Percentiles rank a stretch among this genome's conserved stretches.
Evolutionary conservation across 2,113 vertebrate genomes (phyloP).

Genomic region (Ranitomeya imitator): DNA sequence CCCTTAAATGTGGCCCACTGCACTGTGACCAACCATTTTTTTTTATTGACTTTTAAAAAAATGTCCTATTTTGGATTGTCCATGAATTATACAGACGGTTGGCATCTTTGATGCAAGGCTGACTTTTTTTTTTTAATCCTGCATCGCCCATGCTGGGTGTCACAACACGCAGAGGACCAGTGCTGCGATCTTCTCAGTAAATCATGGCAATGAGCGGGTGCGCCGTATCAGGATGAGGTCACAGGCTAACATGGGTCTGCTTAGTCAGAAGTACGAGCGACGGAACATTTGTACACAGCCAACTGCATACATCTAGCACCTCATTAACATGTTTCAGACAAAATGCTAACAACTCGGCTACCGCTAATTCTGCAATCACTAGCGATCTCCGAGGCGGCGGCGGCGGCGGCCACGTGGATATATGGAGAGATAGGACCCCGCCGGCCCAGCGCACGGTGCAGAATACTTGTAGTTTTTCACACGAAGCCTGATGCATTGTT

Average conservation of each 20-base stretch:
- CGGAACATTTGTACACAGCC: conserved; percentile 27
- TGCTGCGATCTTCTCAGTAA: background rate
- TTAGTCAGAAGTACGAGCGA: conserved; percentile 17
- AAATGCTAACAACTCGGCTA: conserved; percentile 44
- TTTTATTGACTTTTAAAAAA: no score
- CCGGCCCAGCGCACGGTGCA: background rate
- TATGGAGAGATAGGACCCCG: background rate
- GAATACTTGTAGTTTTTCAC: conserved; percentile 31
- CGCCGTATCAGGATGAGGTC: conserved; percentile 11
- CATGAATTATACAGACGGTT: no score
- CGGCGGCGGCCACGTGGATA: background rate
- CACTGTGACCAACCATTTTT: background rate
- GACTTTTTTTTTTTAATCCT: background rate
- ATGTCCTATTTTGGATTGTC: no score
- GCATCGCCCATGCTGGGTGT: background rate
- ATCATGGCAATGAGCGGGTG: background rate
- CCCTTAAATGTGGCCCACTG: background rate
- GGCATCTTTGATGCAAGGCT: no score
- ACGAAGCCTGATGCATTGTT: conserved; percentile 41
- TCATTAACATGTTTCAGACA: conserved; percentile 46
- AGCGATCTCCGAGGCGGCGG: conserved; percentile 1
- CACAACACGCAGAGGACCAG: background rate
- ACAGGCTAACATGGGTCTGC: conserved; percentile 15
- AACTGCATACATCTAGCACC: conserved; percentile 31
- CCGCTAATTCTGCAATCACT: conserved; percentile 41